phyloP scores from a whole-genome alignment of 1,140 invertebrate species.

The Drosophila melanica region DNA sequence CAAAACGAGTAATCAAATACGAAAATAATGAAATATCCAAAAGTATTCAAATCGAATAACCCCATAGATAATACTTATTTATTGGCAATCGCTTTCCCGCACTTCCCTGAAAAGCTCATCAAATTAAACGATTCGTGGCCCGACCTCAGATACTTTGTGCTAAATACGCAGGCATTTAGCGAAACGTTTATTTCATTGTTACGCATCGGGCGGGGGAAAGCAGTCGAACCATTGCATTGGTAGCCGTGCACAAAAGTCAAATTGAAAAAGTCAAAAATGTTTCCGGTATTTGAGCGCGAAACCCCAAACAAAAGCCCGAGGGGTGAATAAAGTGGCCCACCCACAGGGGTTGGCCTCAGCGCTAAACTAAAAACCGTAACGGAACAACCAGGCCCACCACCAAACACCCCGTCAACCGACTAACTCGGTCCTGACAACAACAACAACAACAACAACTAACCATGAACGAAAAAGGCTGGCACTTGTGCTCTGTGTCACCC shows the following conservation, averaged over 20 bases:
- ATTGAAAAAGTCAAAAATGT: slow-evolving; percentile 80
- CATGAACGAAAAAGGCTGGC: slow-evolving; percentile 47
- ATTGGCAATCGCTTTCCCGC: neutral
- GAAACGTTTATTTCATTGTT: slow-evolving; percentile 83
- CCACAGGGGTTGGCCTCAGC: slow-evolving; percentile 53
- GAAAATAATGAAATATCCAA: neutral
- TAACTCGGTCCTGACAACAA: slow-evolving; percentile 7
- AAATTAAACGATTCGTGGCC: slow-evolving; percentile 66
- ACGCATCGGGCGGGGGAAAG: slow-evolving; percentile 61
- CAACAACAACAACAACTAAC: slow-evolving; percentile 27
- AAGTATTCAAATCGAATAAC: too few relatives aligned
- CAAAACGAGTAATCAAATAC: neutral
- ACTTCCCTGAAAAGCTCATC: slow-evolving; percentile 54
- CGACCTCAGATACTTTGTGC: slow-evolving; percentile 13
- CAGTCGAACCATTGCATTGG: slow-evolving; percentile 9
- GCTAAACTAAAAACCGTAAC: slow-evolving; percentile 70
- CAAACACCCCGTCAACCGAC: slow-evolving; percentile 25
- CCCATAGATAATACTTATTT: neutral
- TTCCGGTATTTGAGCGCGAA: slow-evolving; percentile 28
- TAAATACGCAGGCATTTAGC: slow-evolving; percentile 82
- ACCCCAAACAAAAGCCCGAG: slow-evolving; percentile 27
- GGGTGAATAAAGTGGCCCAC: slow-evolving; percentile 46
- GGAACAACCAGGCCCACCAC: slow-evolving; percentile 58
- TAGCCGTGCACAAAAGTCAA: slow-evolving; percentile 59
- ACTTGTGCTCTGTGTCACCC: slow-evolving; percentile 54